Evolutionary conservation across 2,113 vertebrate species (phyloP).

Genomic region (Calonectris borealis): DNA sequence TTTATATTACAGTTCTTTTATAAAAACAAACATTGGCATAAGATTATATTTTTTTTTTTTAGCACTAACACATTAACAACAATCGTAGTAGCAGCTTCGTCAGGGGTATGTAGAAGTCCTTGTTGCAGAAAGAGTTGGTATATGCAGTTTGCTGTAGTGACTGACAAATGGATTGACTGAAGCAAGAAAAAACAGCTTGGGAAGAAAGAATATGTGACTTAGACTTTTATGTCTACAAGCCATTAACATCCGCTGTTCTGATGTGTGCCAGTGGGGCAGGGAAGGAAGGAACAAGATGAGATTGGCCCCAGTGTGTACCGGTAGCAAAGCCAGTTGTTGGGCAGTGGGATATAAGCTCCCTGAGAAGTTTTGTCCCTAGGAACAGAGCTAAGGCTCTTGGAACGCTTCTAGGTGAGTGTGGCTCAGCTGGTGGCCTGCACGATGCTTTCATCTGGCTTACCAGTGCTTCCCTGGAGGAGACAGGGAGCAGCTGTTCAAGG

Average conservation of each 20-base stretch:
- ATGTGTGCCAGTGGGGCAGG: background rate
- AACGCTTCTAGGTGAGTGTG: background rate
- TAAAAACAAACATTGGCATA: background rate
- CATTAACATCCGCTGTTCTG: background rate
- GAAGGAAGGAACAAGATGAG: background rate
- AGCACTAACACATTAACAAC: background rate
- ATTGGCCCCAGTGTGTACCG: accelerated
- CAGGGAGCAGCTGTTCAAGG: background rate
- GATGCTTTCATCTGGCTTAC: background rate
- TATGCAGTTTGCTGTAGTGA: background rate
- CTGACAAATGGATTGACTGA: background rate
- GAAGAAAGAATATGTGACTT: background rate
- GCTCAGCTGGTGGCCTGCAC: background rate
- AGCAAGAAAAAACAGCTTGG: background rate
- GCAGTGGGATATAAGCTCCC: background rate
- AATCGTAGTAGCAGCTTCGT: background rate
- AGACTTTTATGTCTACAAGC: background rate
- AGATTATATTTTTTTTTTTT: background rate
- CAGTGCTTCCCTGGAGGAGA: background rate
- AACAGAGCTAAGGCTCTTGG: background rate
- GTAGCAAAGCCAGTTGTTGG: background rate
- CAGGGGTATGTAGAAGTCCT: background rate
- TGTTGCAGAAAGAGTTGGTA: background rate
- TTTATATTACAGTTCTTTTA: background rate
- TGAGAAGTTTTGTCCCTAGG: background rate